Conservation (phyloP, 1,140 invertebrate genomes). For the Eubasilissa regina region DNA sequence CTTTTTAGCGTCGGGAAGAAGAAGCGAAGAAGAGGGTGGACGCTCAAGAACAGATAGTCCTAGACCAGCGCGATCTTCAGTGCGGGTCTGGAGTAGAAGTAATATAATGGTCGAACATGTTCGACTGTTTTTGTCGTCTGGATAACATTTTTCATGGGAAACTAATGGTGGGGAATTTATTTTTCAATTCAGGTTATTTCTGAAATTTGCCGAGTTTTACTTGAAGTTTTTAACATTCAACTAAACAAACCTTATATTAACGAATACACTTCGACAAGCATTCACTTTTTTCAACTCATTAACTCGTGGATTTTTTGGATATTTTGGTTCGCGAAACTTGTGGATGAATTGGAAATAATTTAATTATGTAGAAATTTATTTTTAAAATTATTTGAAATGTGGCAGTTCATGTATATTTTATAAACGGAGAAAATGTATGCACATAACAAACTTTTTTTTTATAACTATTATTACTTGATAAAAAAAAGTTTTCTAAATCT, state of each 20-base stretch:
- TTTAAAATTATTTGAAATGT: no score
- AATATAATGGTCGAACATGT: neutral
- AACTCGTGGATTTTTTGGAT: no score
- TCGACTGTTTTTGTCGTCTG: conserved; percentile 4
- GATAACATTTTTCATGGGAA: neutral
- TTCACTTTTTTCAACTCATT: no score
- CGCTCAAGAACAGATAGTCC: conserved; percentile 13
- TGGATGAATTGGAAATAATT: no score
- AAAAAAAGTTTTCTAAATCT: no score
- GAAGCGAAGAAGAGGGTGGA: neutral
- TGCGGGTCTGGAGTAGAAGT: neutral
- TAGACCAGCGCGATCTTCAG: neutral
- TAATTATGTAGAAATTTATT: no score
- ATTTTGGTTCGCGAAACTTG: no score
- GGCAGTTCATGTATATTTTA: no score
- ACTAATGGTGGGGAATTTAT: neutral
- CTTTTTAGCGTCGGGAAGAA: conserved; percentile 1
- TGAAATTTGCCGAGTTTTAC: neutral
- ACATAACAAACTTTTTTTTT: no score
- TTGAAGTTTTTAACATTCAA: neutral
- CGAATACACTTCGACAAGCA: no score
- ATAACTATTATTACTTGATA: no score
- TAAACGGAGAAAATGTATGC: no score
- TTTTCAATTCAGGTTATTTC: neutral
- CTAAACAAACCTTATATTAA: neutral